Evolutionary conservation across 2,797 vertebrate species (phyloP), one percentile per base, ranked within the genome.

Genomic region (Allobates femoralis): DNA sequence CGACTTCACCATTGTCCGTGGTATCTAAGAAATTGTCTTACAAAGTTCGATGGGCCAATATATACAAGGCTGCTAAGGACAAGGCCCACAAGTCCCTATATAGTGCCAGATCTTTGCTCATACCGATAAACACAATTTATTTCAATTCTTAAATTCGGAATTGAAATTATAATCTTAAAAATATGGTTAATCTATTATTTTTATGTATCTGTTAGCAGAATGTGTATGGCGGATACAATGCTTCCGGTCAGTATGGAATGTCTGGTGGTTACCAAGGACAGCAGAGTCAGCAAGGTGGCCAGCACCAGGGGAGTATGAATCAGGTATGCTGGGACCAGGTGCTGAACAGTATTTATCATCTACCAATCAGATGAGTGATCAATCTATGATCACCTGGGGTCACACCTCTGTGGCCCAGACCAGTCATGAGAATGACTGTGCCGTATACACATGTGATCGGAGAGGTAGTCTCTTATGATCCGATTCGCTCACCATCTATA

Each of bases 231-330:
- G 90, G 91, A 69, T 93, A 92, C 23, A 94, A 95, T 91, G 94
- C 91, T 87, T 93, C 87, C 79, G 96, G 91, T 90, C 96, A 91
- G 91, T 96, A 93, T 86, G 95, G 93, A 91, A 96, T 92, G 94
- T 94, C 89, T 88, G 50, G 91, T 91, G 90, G 94, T 92, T 92
- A 91, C 81, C 83, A 95, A 37, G 92, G 96, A 11, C 83, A 95
- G 87, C 96, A 94, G 85, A 88, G 90, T 0, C 78, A 91, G 0
- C 81, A 86, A 30, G 88, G 90, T 21, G 84, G 80, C 1, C 92
- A 93, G 89, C 92, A 92, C 85, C 93, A 93, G 32, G 92, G 90
- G 34, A 80, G 79, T 53, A 87, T 90, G 46, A n/a, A 23, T 32
- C 71, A 84, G 50, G 50, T 85, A 71, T 55, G 62, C 0, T 66